Evolutionary conservation across 1,140 invertebrate genomes (phyloP), one percentile per base, ranked within the genome.

Genomic region (Trachelipus rathkii): DNA sequence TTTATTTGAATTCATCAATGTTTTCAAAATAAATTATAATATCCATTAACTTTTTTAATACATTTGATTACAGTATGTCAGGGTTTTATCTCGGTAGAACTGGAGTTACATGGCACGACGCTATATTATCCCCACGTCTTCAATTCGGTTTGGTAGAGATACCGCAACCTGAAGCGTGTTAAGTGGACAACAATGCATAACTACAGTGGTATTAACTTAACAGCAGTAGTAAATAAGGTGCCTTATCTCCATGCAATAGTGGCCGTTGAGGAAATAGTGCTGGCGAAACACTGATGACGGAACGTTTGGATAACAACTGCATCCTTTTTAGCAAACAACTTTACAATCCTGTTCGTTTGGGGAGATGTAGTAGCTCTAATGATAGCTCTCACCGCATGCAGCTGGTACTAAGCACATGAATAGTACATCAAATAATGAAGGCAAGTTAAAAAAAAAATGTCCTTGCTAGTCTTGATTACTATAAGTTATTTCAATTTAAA

Each of bases 261-360:
- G 70, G 71, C n/a, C 43, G 53, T 33, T n/a, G n/a, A n/a, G 71
- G 72, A 21, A 68, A 72, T 24, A 66, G 72, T 60, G 45, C 75
- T 44, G 33, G n/a, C n/a, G n/a, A n/a, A n/a, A n/a, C n/a, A n/a
- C 43, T 60, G 50, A 67, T 33, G 73, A 78, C n/a, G 74, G 77
- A 10, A 60, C n/a, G n/a, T n/a, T 79, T 6, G 72, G 77, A n/a
- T n/a, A 13, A 94, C 94, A 84, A 93, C 92, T 19, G 91, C 89
- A 71, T 90, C 91, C 78, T 97, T 98, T 86, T 87, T 98, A 78
- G 93, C 95, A 44, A 96, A 93, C n/a, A n/a, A n/a, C n/a, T n/a
- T 82, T 87, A 97, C 33, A 95, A 98, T 87, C 95, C 95, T 23
- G 92, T 93, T 3, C 89, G 94, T 79, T 96, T 94, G 94, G 93